These are phyloP conservation scores for Acanthopleura granulata DNA, from an alignment of 2,888 invertebrate genomes.

Conservation along the genomic window DNA sequence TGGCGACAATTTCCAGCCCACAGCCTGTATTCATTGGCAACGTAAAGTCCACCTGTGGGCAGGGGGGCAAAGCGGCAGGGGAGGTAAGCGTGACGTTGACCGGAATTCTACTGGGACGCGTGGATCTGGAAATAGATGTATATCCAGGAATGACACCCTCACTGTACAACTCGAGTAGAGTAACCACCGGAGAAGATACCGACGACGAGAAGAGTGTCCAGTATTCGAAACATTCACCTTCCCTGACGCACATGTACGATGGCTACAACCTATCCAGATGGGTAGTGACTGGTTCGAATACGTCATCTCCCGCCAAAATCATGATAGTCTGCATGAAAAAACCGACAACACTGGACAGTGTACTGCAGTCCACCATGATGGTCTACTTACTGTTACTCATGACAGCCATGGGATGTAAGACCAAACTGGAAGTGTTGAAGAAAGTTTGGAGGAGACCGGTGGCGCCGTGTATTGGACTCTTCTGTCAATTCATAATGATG, in stretches of 20 bases:
- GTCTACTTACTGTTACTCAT: constrained; percentile 27
- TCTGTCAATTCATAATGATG: constrained; percentile 72
- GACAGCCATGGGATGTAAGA: constrained; percentile 69
- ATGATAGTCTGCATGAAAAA: background rate
- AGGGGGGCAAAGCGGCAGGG: background rate
- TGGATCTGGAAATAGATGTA: background rate
- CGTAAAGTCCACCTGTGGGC: background rate
- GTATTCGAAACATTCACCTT: no score
- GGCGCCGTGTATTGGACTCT: constrained; percentile 71
- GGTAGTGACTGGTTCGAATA: no score
- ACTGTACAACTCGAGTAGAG: no score
- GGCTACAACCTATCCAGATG: no score
- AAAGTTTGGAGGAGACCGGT: constrained; percentile 68
- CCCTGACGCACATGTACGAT: no score
- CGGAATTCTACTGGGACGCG: background rate
- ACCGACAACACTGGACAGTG: background rate
- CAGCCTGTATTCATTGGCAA: background rate
- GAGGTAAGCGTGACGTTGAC: background rate
- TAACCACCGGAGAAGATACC: no score
- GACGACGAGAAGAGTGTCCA: no score
- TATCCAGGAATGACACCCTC: background rate
- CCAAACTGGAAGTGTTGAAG: constrained; percentile 64
- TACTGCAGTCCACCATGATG: background rate
- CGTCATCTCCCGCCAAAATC: background rate
- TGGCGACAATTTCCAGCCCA: background rate